Percentiles rank a stretch among this genome's conserved stretches.
Evolutionary conservation across 2,113 vertebrate genomes (phyloP).

Genomic region (Myotis brandtii): DNA sequence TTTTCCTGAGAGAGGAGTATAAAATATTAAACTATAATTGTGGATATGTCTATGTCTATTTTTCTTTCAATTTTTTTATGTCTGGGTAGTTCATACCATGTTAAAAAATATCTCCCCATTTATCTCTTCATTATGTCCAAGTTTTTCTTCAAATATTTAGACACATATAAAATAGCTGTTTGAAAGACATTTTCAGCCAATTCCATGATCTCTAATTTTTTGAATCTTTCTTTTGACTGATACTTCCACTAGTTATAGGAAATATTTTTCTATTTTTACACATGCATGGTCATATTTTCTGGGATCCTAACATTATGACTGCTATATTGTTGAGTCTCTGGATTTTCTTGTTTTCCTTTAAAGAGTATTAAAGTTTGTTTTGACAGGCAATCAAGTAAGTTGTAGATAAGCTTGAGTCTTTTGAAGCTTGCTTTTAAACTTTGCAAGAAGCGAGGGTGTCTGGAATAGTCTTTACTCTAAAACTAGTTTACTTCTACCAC

Average conservation of each 20-base stretch:
- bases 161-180: background rate
- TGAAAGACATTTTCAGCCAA: background rate
- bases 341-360: conserved; percentile 38
- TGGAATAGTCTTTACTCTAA: background rate
- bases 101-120: background rate
- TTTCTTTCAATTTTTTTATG: background rate
- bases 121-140: background rate
- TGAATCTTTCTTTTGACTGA: background rate
- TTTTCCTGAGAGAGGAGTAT: background rate
- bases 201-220: conserved; percentile 29
- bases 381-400: background rate
- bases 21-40: background rate
- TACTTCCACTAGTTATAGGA: background rate
- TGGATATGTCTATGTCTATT: background rate
- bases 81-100: background rate
- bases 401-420: background rate
- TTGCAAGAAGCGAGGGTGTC: background rate
- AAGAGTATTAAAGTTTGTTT: conserved; percentile 5
- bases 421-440: background rate
- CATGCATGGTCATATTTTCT: background rate
- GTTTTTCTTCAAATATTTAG: conserved; percentile 10
- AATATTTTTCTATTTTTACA: background rate
- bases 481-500: background rate
- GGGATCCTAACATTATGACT: background rate
- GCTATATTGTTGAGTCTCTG: background rate